Conservation (phyloP, 2,888 invertebrate species). For the Caenorhabditis angaria region DNA sequence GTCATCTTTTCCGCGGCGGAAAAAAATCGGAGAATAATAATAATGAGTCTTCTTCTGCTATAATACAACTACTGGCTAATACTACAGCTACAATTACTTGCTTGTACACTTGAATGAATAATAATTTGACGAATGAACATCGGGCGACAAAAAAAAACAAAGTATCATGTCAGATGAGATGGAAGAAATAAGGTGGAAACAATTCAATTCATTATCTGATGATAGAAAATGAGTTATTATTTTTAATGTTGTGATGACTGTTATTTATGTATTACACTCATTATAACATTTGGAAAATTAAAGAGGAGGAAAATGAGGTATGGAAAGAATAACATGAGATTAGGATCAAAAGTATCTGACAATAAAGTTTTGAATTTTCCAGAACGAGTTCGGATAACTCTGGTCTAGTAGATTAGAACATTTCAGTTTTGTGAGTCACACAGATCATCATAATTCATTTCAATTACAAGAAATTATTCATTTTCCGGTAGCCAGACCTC, state of each 20-base stretch:
- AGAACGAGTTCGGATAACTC: no score
- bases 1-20: neutral
- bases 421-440: no score
- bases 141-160: constrained; percentile 1
- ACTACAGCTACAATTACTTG: neutral
- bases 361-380: no score
- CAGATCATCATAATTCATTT: neutral
- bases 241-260: no score
- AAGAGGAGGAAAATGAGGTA: no score
- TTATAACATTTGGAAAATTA: no score
- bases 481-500: neutral
- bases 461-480: neutral
- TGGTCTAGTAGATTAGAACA: no score
- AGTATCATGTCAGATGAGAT: neutral
- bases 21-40: constrained; percentile 2
- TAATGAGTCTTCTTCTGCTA: neutral
- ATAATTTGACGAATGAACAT: constrained; percentile 2
- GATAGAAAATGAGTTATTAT: neutral
- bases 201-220: neutral
- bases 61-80: neutral
- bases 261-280: no score
- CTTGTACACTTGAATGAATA: neutral
- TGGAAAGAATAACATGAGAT: no score
- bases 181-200: neutral
- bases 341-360: no score